These are phyloP conservation scores for Crepidodera aurea DNA, from an alignment of 2,888 invertebrate genomes.

Conservation along the genomic window DNA sequence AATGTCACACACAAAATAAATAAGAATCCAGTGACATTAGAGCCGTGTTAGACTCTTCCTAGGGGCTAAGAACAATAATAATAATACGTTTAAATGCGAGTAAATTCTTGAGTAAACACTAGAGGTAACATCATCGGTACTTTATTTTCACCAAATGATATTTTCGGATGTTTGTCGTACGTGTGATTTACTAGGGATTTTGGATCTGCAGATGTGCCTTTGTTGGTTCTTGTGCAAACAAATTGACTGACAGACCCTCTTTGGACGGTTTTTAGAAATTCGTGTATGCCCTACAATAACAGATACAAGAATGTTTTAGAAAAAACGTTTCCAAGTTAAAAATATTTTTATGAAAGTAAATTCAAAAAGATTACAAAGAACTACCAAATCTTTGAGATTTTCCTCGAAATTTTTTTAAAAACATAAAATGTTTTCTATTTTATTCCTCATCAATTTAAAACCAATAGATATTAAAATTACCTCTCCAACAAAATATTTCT, in stretches of 20 bases:
- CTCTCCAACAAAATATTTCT: no score
- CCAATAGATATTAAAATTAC: no score
- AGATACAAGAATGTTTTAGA: background rate
- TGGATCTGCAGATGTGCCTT: conserved; percentile 57
- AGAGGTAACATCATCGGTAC: conserved; percentile 43
- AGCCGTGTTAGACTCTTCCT: conserved; percentile 29
- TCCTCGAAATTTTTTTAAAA: no score
- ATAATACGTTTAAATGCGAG: conserved; percentile 38
- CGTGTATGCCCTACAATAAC: conserved; percentile 32
- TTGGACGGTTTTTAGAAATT: conserved; percentile 22
- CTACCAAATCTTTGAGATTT: no score
- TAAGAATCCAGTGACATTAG: conserved; percentile 28
- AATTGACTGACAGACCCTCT: conserved; percentile 38
- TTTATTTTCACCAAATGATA: conserved; percentile 43
- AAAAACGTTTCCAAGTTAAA: no score
- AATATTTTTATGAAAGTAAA: no score
- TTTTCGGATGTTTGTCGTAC: conserved; percentile 55
- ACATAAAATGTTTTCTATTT: no score
- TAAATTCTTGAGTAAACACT: conserved; percentile 50
- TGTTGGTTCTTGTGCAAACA: conserved; percentile 51
- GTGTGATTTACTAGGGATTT: conserved; percentile 55
- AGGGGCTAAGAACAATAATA: conserved; percentile 43
- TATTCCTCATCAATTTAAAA: no score
- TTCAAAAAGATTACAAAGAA: no score
- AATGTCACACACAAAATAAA: conserved; percentile 37